Evolutionary conservation across 1,140 invertebrate genomes (phyloP).

Genomic region (Megalonaias nervosa): DNA sequence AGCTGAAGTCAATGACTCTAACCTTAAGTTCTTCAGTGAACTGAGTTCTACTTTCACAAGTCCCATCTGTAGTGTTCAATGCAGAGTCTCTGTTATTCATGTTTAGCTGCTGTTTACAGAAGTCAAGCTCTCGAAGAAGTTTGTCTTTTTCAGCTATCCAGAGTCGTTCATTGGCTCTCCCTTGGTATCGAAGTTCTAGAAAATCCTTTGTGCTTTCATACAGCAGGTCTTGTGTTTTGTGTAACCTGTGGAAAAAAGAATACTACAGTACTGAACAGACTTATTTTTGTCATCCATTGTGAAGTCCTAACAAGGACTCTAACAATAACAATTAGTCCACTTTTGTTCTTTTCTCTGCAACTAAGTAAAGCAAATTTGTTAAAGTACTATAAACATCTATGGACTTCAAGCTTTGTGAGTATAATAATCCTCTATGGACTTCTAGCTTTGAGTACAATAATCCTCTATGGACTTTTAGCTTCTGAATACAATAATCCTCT

Average conservation of each 20-base stretch:
- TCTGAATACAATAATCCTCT: too few relatives aligned
- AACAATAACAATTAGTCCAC: too few relatives aligned
- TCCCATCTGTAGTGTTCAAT: conserved; percentile 52
- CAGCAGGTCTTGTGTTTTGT: conserved; percentile 71
- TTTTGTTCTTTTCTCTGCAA: too few relatives aligned
- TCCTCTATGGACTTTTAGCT: too few relatives aligned
- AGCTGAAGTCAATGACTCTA: background rate
- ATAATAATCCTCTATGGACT: too few relatives aligned
- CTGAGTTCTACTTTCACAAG: conserved; percentile 41
- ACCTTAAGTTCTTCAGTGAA: conserved; percentile 66
- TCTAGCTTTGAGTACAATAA: too few relatives aligned
- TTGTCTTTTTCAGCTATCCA: conserved; percentile 72
- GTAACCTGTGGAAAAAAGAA: conserved; percentile 57
- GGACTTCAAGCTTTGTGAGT: too few relatives aligned
- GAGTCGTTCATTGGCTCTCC: conserved; percentile 62
- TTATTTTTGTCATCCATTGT: background rate
- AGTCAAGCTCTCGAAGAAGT: conserved; percentile 66
- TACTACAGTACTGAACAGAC: background rate
- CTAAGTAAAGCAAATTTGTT: too few relatives aligned
- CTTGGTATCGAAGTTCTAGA: conserved; percentile 66
- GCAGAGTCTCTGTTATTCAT: conserved; percentile 43
- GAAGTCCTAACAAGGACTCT: too few relatives aligned
- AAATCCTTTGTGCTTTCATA: conserved; percentile 72
- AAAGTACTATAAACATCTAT: too few relatives aligned
- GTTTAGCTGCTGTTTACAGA: conserved; percentile 57